These are phyloP conservation scores for Caenorhabditis plicata DNA, from an alignment of 2,888 invertebrate genomes.

Conservation along the genomic window DNA sequence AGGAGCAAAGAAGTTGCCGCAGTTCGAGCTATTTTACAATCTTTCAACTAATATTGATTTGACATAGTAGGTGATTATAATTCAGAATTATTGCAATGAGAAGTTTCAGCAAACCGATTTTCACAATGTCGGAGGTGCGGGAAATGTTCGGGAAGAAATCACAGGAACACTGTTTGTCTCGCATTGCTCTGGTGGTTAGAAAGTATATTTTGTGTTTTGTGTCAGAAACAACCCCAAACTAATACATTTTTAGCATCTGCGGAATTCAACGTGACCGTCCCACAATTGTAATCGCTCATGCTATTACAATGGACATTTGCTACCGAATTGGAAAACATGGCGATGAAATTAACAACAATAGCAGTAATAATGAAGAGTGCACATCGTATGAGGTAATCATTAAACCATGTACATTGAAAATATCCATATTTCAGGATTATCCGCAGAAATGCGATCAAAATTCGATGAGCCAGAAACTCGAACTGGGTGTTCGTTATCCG, in stretches of 20 bases:
- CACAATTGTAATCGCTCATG: conserved; percentile 24
- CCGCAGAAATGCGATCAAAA: conserved; percentile 12
- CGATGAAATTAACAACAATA: conserved; percentile 4
- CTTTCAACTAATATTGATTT: conserved; percentile 8
- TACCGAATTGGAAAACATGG: conserved; percentile 17
- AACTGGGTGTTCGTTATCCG: conserved; percentile 30
- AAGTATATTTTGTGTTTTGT: conserved; percentile 3
- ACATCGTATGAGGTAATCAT: conserved; percentile 26
- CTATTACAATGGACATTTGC: conserved; percentile 27
- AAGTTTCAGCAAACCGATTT: conserved; percentile 25
- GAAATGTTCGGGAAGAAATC: conserved; percentile 11
- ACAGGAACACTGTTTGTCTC: conserved; percentile 23
- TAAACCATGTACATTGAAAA: too few species aligned
- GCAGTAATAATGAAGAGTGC: conserved; percentile 13
- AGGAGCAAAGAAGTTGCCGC: conserved; percentile 18
- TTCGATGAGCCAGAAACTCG: conserved; percentile 18
- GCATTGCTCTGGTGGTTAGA: conserved; percentile 21
- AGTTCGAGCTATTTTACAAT: conserved; percentile 8
- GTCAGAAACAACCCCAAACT: background rate
- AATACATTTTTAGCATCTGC: conserved; percentile 18
- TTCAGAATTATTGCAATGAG: background rate
- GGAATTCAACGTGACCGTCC: conserved; percentile 8
- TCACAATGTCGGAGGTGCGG: conserved; percentile 13
- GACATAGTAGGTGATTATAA: conserved; percentile 7
- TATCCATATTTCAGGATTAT: too few species aligned